Percentiles rank a stretch among this genome's conserved stretches.
These are phyloP conservation scores for Bombyx huttoni DNA, from an alignment of 2,888 invertebrate genomes.

Conservation along the genomic window DNA sequence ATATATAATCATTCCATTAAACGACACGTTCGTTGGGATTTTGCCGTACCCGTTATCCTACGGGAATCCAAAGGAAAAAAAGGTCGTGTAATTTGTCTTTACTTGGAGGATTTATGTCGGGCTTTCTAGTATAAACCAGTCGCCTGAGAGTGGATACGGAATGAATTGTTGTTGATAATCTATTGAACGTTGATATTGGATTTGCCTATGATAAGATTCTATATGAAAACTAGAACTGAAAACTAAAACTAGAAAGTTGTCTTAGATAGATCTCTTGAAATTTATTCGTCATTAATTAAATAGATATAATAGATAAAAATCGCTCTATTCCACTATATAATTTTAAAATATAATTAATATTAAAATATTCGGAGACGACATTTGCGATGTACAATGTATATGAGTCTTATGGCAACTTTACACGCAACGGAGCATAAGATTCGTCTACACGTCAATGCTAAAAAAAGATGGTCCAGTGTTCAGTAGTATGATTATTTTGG, in stretches of 20 bases:
- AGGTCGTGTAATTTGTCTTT: constrained; percentile 63
- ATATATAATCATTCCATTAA: constrained; percentile 56
- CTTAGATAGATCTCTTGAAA: neutral
- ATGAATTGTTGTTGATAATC: constrained; percentile 37
- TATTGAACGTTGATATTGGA: neutral
- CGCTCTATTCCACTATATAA: too few relatives aligned
- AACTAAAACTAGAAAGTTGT: too few relatives aligned
- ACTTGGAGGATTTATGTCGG: constrained; percentile 55
- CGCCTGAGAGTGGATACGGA: constrained; percentile 23
- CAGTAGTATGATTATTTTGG: neutral
- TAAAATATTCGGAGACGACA: too few relatives aligned
- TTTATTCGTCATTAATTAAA: too few relatives aligned
- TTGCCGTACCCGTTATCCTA: constrained; percentile 43
- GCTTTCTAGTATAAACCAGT: constrained; percentile 38
- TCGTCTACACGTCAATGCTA: neutral
- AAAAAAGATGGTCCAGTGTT: neutral
- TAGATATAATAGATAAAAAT: too few relatives aligned
- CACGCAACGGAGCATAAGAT: too few relatives aligned
- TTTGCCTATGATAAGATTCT: neutral
- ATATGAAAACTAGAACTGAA: neutral
- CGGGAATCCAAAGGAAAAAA: constrained; percentile 46
- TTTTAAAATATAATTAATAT: too few relatives aligned
- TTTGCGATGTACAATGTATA: too few relatives aligned
- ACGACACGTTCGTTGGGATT: constrained; percentile 41
- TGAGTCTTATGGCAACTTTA: too few relatives aligned